Conservation (phyloP, 2,113 vertebrate species). For the Erpornis zantholeuca region DNA sequence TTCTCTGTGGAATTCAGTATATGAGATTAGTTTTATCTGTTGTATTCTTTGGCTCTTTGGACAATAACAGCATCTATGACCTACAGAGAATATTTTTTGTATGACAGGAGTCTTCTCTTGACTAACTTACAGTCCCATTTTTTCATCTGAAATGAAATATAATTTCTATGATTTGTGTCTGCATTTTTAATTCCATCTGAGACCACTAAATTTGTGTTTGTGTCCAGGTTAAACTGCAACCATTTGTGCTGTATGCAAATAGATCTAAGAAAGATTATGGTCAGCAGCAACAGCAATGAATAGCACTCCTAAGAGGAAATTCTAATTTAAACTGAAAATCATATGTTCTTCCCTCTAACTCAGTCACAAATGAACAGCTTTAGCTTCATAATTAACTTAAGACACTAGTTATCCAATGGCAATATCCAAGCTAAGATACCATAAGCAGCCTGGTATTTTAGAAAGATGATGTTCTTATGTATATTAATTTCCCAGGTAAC, state of each 20-base stretch:
- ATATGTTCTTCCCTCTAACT: background rate
- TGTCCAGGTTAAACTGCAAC: background rate
- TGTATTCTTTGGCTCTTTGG: background rate
- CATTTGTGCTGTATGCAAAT: background rate
- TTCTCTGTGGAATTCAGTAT: background rate
- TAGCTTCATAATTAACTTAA: background rate
- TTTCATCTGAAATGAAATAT: background rate
- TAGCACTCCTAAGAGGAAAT: background rate
- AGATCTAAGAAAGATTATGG: background rate
- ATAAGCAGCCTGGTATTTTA: background rate
- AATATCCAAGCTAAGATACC: background rate
- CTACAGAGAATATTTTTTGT: background rate
- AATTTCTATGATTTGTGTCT: background rate
- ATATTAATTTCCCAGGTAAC: background rate
- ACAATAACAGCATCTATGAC: background rate
- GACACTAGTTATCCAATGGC: background rate
- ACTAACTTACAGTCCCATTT: background rate
- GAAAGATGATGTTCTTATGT: background rate
- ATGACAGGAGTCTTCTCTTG: background rate
- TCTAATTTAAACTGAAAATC: background rate
- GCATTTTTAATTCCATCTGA: background rate
- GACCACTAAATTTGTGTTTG: background rate
- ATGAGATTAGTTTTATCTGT: background rate
- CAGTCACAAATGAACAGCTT: background rate
- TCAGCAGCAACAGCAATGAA: background rate